These are phyloP conservation scores for Platycercus adscitus DNA, from an alignment of 2,113 vertebrate genomes.

Conservation along the genomic window DNA sequence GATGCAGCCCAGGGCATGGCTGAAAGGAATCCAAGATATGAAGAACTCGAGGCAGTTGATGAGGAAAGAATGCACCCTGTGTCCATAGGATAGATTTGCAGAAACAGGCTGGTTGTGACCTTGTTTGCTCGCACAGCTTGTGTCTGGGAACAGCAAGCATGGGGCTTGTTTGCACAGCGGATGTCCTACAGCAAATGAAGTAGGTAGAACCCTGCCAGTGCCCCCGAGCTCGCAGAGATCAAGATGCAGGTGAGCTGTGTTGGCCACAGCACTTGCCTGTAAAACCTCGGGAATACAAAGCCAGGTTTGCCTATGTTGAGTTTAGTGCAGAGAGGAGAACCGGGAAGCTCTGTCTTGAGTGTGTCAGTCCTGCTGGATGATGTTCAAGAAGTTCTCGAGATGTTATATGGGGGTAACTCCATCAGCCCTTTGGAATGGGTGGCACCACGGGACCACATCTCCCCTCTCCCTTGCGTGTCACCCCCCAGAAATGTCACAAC, in stretches of 20 bases:
- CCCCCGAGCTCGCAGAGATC: neutral
- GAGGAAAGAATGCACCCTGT: neutral
- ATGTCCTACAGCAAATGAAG: neutral
- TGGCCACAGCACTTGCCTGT: neutral
- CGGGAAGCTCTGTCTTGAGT: neutral
- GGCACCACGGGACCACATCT: neutral
- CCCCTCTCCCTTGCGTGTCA: neutral
- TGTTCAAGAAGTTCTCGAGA: neutral
- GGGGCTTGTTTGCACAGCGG: neutral
- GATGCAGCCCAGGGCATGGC: neutral
- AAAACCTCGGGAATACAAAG: neutral
- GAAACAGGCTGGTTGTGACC: neutral
- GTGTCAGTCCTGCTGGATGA: neutral
- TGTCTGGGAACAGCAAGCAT: neutral
- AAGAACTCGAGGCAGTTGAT: neutral
- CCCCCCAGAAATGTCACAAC: neutral
- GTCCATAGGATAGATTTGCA: neutral
- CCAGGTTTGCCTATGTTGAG: neutral
- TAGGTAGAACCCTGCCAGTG: neutral
- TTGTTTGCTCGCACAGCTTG: neutral
- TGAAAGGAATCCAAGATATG: neutral
- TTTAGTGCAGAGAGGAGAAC: neutral
- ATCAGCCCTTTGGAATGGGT: neutral
- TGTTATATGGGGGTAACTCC: accelerated
- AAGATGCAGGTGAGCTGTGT: neutral